Evolutionary conservation across 2,797 vertebrate species (phyloP).

Genomic region (Hypotaenidia okinawae): DNA sequence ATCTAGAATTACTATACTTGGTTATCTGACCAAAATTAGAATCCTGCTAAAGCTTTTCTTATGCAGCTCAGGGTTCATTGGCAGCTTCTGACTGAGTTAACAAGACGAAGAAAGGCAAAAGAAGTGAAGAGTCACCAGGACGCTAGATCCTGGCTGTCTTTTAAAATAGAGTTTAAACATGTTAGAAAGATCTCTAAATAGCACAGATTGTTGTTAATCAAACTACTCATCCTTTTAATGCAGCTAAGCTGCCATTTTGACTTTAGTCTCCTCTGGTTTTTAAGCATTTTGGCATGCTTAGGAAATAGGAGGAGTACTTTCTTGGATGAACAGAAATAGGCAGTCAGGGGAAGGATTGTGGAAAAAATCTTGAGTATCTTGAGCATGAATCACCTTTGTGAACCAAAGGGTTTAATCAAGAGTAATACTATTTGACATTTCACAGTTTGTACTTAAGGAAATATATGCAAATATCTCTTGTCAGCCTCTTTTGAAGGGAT

Average conservation of each 20-base stretch:
- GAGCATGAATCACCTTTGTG: neutral
- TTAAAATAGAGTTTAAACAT: neutral
- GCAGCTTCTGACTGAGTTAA: neutral
- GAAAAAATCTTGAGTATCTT: neutral
- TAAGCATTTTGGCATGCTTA: neutral
- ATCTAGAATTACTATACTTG: slow-evolving; percentile 32
- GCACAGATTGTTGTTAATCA: neutral
- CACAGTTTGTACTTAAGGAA: slow-evolving; percentile 21
- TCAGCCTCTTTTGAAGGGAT: slow-evolving; percentile 6
- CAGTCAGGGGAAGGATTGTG: neutral
- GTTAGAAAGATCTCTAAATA: neutral
- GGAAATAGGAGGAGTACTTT: neutral
- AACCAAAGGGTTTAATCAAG: neutral
- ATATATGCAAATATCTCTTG: slow-evolving; percentile 34
- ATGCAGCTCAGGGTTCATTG: neutral
- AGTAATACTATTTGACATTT: neutral
- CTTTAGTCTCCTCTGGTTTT: neutral
- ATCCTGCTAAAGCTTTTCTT: neutral
- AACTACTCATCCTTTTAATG: neutral
- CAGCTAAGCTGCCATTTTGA: neutral
- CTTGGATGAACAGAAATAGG: neutral
- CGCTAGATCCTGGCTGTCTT: neutral
- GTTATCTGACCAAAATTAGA: slow-evolving; percentile 40
- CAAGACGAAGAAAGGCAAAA: neutral
- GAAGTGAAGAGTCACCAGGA: neutral